Evolutionary conservation across 2,113 vertebrate species (phyloP), one percentile per base, ranked within the genome.

Genomic region (Seriola aureovittata): DNA sequence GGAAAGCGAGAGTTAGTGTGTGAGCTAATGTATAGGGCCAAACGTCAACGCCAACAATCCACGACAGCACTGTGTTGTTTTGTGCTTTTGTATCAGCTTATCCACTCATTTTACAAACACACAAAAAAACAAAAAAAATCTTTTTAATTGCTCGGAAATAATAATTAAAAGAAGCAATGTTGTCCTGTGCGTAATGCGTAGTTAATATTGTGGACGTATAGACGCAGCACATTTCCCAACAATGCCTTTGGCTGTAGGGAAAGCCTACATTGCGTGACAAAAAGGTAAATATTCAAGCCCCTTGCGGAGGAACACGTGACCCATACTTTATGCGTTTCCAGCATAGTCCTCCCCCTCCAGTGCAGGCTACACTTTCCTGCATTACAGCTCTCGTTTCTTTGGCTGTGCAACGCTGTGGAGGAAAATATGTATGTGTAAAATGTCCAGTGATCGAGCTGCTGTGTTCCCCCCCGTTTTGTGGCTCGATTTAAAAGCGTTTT

Each of bases 251-350:
- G 64, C 48, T 89, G 64, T 75, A 83, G 50, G 79, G 54, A 75
- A 84, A 86, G 58, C 83, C 57, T 82, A 84, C 80, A 81, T 93
- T 91, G 93, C 92, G 91, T 95, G 93, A 93, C 90, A 88, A 89
- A 82, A 92, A 93, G 92, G 92, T 94, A 93, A 93, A 93, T 93
- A 94, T 94, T 90, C 93, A 94, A 87, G 84, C 86, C 87, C 83
- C 82, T 90, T 89, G 86, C 78, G 90, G 74, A 82, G 70, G 72
- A 90, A 75, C 93, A 95, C 93, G 94, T 95, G 92, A 94, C 85
- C 82, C 72, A 67, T 62, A 85, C 92, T 90, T 86, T 87, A 90
- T 78, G 88, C 79, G 81, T 82, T 88, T 84, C 70, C 85, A 90
- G 84, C 80, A 42, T 62, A 70, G 79, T 60, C 85, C 75, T 78